These are phyloP conservation scores for Phlogophora meticulosa DNA, from an alignment of 2,888 invertebrate species.

Conservation along the genomic window DNA sequence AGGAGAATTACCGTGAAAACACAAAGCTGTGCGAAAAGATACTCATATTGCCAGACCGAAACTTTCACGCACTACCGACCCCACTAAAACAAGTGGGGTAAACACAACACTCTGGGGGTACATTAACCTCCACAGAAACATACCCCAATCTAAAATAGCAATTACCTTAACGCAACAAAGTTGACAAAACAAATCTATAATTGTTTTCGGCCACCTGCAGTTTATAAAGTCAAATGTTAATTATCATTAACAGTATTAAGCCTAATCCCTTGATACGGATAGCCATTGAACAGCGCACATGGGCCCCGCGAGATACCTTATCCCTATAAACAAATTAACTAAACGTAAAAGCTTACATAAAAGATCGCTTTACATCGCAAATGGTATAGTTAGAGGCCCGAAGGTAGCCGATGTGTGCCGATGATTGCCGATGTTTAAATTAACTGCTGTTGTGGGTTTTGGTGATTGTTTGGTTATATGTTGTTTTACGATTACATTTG, in stretches of 20 bases:
- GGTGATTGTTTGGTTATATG: not conserved
- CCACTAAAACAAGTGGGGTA: conserved; percentile 20
- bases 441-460: conserved; percentile 27
- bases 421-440: conserved; percentile 54
- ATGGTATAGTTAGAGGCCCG: conserved; percentile 48
- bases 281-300: conserved; percentile 40
- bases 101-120: conserved; percentile 55
- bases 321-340: conserved; percentile 74
- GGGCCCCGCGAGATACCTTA: conserved; percentile 58
- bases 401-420: conserved; percentile 44
- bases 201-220: conserved; percentile 50
- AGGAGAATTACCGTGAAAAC: not conserved
- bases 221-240: conserved; percentile 51
- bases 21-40: not conserved
- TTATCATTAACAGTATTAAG: conserved; percentile 58
- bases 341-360: conserved; percentile 65
- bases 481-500: too few species aligned
- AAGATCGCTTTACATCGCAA: conserved; percentile 55
- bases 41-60: not conserved
- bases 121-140: conserved; percentile 30
- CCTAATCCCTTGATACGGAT: conserved; percentile 46
- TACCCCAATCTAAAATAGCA: conserved; percentile 42
- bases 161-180: conserved; percentile 39
- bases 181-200: conserved; percentile 55
- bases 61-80: conserved; percentile 6